Evolutionary conservation across 2,888 invertebrate species (phyloP).

Genomic region (Polyploca ridens): DNA sequence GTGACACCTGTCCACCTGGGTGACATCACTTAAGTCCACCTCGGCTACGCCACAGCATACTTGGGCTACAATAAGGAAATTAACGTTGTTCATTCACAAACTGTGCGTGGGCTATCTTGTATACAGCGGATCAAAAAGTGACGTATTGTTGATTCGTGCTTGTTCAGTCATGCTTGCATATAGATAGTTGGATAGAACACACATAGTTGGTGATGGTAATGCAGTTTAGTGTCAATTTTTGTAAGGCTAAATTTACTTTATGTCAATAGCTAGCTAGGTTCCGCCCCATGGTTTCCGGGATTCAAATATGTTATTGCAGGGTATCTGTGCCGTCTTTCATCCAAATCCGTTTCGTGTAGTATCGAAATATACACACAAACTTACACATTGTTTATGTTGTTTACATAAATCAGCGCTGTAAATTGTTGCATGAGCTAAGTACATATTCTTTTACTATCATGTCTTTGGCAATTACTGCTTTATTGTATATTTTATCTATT

Average conservation of each 20-base stretch:
- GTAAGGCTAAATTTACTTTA: background rate
- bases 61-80: background rate
- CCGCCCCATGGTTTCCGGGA: too few relatives aligned
- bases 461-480: background rate
- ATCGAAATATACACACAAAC: too few relatives aligned
- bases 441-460: background rate
- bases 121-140: background rate
- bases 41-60: background rate
- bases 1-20: background rate
- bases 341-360: too few relatives aligned
- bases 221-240: background rate
- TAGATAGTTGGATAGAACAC: background rate
- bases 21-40: background rate
- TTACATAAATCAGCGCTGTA: background rate
- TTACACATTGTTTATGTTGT: too few relatives aligned
- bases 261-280: background rate
- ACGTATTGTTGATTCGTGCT: too few relatives aligned
- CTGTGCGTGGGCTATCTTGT: background rate
- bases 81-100: background rate
- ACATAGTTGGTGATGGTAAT: background rate
- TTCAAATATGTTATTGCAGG: too few relatives aligned
- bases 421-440: background rate
- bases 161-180: background rate
- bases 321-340: too few relatives aligned
- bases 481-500: background rate